Evolutionary conservation across 2,888 invertebrate species (phyloP).

Genomic region (Oxyteleia sp.): DNA sequence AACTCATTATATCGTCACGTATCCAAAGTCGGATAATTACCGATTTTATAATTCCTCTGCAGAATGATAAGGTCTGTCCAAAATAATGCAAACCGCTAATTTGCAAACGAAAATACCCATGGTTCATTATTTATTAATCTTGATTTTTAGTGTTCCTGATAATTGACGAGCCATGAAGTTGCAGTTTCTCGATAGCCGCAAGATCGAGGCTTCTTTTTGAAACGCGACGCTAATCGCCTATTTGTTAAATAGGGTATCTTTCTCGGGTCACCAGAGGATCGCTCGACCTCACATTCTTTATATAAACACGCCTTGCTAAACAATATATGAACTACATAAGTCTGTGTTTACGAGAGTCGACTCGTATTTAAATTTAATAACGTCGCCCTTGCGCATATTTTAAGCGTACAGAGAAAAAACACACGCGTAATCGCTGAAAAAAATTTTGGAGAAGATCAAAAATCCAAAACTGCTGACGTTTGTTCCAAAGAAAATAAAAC

Average conservation of each 20-base stretch:
- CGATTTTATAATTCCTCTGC: too few species aligned
- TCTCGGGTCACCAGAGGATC: constrained; percentile 82
- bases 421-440: too few species aligned
- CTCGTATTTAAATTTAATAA: constrained; percentile 10
- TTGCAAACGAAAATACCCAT: too few species aligned
- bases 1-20: too few species aligned
- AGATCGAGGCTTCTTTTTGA: constrained; percentile 21
- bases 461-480: too few species aligned
- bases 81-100: too few species aligned
- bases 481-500: neutral
- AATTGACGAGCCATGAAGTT: constrained; percentile 4
- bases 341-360: neutral
- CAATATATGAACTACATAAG: constrained; percentile 4
- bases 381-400: neutral
- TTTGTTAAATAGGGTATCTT: constrained; percentile 83
- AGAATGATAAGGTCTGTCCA: too few species aligned
- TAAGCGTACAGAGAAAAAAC: too few species aligned
- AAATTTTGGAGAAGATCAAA: neutral
- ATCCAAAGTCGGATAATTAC: too few species aligned
- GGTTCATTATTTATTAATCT: neutral
- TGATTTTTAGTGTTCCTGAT: constrained; percentile 15
- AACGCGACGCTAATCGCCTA: constrained; percentile 78
- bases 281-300: constrained; percentile 79
- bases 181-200: constrained; percentile 15
- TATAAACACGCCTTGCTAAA: too few species aligned